phyloP scores from a whole-genome alignment of 1,140 invertebrate genomes.

The Drosophila busckii region DNA sequence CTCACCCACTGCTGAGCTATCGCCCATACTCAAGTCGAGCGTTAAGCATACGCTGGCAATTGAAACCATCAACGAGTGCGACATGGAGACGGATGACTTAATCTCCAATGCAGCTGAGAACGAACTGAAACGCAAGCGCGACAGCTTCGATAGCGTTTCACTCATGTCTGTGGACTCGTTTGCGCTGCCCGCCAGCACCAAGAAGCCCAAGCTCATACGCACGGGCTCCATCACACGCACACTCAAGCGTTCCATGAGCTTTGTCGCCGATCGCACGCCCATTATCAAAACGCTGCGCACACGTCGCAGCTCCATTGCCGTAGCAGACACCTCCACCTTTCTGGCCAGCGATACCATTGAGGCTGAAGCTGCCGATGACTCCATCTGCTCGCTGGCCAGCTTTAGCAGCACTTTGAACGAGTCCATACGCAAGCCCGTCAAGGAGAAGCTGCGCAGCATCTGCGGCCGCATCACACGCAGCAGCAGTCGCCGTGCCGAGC shows the following conservation, averaged over 20 bases:
- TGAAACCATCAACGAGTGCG: constrained; percentile 48
- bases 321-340: constrained; percentile 45
- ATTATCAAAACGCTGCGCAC: constrained; percentile 67
- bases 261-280: constrained; percentile 67
- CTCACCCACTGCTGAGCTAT: constrained; percentile 43
- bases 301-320: constrained; percentile 64
- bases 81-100: constrained; percentile 51
- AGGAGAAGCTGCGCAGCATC: constrained; percentile 64
- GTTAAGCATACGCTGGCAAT: constrained; percentile 21
- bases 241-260: constrained; percentile 69
- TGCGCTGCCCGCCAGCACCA: constrained; percentile 58
- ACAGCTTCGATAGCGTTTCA: constrained; percentile 70
- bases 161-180: constrained; percentile 73
- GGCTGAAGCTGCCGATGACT: constrained; percentile 59
- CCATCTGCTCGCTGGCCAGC: constrained; percentile 65
- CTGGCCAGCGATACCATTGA: constrained; percentile 33
- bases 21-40: constrained; percentile 56
- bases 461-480: constrained; percentile 63
- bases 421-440: constrained; percentile 67
- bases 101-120: constrained; percentile 23
- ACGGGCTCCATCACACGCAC: constrained; percentile 71
- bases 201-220: constrained; percentile 72
- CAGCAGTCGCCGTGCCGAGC: constrained; percentile 48
- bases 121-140: constrained; percentile 67
- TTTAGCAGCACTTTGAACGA: constrained; percentile 64